phyloP scores from a whole-genome alignment of 2,888 invertebrate species.

The Lasioglossum vierecki region DNA sequence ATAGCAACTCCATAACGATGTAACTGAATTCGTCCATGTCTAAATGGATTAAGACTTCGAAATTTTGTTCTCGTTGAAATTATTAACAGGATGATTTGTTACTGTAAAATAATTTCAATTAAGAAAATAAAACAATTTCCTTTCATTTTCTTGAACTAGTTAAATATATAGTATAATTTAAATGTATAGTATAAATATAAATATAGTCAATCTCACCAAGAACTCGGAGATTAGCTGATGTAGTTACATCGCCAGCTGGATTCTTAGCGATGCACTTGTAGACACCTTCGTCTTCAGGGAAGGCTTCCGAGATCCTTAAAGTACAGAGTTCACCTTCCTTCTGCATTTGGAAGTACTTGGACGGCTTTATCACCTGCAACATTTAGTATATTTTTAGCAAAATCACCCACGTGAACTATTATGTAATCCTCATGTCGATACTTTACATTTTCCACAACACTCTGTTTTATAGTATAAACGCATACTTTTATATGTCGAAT shows the following conservation, averaged over 20 bases:
- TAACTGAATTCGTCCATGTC: too few species aligned
- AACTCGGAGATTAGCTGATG: conserved; percentile 92
- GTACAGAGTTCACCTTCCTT: conserved; percentile 94
- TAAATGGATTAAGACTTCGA: neutral
- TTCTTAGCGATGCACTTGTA: conserved; percentile 97
- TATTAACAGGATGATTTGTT: neutral
- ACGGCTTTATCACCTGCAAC: conserved; percentile 92
- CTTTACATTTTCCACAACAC: neutral
- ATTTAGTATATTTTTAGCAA: neutral
- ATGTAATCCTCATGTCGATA: neutral
- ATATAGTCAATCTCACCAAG: conserved; percentile 83
- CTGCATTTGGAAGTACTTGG: conserved; percentile 98
- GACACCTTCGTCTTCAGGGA: conserved; percentile 99
- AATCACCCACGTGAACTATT: neutral
- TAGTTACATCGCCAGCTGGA: conserved; percentile 90
- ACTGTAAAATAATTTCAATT: neutral
- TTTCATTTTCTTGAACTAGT: neutral
- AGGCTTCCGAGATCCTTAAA: conserved; percentile 96
- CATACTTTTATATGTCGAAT: too few species aligned
- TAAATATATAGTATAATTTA: neutral
- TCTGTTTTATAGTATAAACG: too few species aligned
- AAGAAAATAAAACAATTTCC: neutral
- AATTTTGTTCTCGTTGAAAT: neutral
- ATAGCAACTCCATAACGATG: too few species aligned
- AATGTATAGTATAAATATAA: too few species aligned